A percentile compares a stretch with the other conserved stretches of the same genome.
Evolutionary conservation across 2,888 invertebrate species (phyloP).

Genomic region (Campoplex nolae): DNA sequence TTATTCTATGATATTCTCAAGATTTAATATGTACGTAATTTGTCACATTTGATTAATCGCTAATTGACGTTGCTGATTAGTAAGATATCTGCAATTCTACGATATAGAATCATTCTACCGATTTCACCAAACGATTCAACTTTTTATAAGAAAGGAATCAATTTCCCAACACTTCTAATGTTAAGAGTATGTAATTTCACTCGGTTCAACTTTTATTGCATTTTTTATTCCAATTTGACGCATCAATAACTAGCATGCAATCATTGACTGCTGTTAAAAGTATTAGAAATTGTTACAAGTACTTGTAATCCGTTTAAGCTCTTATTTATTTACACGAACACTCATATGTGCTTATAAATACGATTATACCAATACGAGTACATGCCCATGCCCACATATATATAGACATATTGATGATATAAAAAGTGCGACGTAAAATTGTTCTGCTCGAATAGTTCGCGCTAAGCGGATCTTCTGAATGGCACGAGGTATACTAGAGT

Average conservation of each 20-base stretch:
- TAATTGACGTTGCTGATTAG: neutral
- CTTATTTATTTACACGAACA: neutral
- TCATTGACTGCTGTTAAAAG: neutral
- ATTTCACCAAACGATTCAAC: neutral
- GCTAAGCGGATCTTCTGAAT: slow-evolving; percentile 59
- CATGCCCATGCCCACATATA: neutral
- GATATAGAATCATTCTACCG: neutral
- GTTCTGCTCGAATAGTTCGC: slow-evolving; percentile 26
- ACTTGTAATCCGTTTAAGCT: neutral
- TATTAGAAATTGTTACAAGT: neutral
- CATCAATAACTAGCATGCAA: neutral
- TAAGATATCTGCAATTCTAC: neutral
- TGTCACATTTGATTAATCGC: neutral
- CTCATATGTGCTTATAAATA: slow-evolving; percentile 1
- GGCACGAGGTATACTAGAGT: slow-evolving; percentile 23
- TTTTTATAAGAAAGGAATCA: neutral
- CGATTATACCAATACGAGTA: neutral
- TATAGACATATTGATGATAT: neutral
- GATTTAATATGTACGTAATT: too few relatives aligned
- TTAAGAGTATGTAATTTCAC: neutral
- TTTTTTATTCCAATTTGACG: neutral
- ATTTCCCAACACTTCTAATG: neutral
- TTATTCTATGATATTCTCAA: too few relatives aligned
- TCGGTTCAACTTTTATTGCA: neutral
- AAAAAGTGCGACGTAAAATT: slow-evolving; percentile 26